phyloP scores from a whole-genome alignment of 2,113 vertebrate species.

The Lichenostomus cassidix region DNA sequence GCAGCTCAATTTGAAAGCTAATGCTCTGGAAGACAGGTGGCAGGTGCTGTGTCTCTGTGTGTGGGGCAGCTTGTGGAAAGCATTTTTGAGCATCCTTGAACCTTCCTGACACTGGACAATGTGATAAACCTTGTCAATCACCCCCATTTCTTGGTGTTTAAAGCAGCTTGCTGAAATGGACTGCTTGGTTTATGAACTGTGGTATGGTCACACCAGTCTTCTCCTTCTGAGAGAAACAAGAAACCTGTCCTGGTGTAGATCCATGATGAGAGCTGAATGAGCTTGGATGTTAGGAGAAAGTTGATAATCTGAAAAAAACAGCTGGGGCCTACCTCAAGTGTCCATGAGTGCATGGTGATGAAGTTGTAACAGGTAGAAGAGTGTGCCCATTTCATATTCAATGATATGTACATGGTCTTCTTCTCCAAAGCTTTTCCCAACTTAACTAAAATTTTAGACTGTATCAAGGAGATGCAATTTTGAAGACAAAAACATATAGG shows the following conservation, averaged over 20 bases:
- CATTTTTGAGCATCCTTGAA: not conserved
- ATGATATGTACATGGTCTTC: not conserved
- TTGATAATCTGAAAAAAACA: not conserved
- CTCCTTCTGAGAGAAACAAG: not conserved
- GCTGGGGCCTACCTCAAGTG: not conserved
- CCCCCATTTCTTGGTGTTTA: not conserved
- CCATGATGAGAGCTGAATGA: not conserved
- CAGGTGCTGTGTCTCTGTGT: not conserved
- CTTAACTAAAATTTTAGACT: not conserved
- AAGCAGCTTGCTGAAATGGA: not conserved
- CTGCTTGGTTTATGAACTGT: not conserved
- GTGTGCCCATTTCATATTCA: accelerated
- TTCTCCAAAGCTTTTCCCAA: not conserved
- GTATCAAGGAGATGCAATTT: not conserved
- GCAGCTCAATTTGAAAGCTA: not conserved
- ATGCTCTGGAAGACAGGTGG: not conserved
- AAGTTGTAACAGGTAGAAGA: not conserved
- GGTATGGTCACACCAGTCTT: not conserved
- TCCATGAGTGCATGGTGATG: not conserved
- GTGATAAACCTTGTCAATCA: not conserved
- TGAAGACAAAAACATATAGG: not conserved
- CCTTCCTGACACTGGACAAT: not conserved
- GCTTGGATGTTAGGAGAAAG: not conserved
- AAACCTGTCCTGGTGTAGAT: not conserved
- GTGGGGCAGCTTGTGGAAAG: not conserved